A percentile compares a stretch with the other conserved stretches of the same genome.
Conservation (phyloP, 2,113 vertebrate genomes). For the Isichthys henryi region DNA sequence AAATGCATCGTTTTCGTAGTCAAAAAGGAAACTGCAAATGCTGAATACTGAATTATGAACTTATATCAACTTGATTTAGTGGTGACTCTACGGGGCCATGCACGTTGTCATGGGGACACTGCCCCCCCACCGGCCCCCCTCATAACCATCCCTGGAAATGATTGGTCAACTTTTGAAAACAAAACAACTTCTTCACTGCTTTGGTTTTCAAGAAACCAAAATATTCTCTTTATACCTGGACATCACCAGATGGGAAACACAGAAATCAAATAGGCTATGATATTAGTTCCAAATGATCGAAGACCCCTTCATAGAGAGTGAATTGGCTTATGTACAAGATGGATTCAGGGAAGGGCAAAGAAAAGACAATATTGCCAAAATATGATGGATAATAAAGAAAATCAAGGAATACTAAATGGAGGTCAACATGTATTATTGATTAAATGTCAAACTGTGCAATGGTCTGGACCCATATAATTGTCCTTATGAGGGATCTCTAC, state of each 20-base stretch:
- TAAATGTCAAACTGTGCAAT: background rate
- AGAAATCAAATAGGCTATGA: background rate
- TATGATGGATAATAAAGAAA: background rate
- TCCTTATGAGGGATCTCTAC: background rate
- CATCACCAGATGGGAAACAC: background rate
- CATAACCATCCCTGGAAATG: background rate
- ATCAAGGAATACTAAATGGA: background rate
- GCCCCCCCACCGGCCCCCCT: no score
- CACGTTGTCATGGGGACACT: background rate
- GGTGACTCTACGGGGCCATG: background rate
- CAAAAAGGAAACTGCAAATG: background rate
- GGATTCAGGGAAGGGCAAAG: background rate
- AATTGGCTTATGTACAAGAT: background rate
- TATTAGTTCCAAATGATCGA: background rate
- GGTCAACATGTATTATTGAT: background rate
- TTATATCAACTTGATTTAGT: background rate
- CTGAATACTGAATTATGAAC: background rate
- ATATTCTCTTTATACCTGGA: background rate
- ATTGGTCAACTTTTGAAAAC: background rate
- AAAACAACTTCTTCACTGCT: background rate
- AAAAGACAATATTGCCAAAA: background rate
- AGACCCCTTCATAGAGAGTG: background rate
- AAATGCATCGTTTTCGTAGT: background rate
- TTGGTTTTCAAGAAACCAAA: background rate
- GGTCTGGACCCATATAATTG: background rate